Evolutionary conservation across 2,797 vertebrate genomes (phyloP).

Genomic region (Anguilla megastoma): DNA sequence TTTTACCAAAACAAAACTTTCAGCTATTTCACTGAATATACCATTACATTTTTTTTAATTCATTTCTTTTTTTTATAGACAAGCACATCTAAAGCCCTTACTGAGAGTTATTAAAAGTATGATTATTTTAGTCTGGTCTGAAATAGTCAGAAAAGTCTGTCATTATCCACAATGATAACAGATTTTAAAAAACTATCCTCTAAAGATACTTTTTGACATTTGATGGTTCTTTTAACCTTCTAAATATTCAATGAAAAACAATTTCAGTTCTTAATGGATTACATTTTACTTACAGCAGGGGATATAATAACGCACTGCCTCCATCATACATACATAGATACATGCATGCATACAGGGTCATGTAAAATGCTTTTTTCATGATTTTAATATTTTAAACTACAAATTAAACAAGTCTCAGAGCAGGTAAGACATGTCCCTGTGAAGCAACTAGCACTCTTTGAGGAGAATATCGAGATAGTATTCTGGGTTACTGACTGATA

Average conservation of each 20-base stretch:
- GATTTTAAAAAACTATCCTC: neutral
- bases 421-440: neutral
- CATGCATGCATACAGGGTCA: neutral
- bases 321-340: neutral
- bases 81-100: neutral
- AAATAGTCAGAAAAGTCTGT: neutral
- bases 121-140: neutral
- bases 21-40: neutral
- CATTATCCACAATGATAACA: neutral
- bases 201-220: neutral
- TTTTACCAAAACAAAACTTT: conserved; percentile 16
- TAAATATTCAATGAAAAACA: neutral
- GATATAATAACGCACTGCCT: neutral
- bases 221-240: neutral
- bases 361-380: neutral
- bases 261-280: neutral
- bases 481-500: conserved; percentile 24
- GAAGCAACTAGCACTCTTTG: neutral
- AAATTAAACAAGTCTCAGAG: neutral
- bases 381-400: neutral
- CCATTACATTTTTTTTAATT: neutral
- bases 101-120: neutral
- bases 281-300: neutral
- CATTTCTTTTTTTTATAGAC: neutral
- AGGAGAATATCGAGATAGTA: conserved; percentile 14